phyloP scores from a whole-genome alignment of 2,888 invertebrate species.

The Drosophila birchii region DNA sequence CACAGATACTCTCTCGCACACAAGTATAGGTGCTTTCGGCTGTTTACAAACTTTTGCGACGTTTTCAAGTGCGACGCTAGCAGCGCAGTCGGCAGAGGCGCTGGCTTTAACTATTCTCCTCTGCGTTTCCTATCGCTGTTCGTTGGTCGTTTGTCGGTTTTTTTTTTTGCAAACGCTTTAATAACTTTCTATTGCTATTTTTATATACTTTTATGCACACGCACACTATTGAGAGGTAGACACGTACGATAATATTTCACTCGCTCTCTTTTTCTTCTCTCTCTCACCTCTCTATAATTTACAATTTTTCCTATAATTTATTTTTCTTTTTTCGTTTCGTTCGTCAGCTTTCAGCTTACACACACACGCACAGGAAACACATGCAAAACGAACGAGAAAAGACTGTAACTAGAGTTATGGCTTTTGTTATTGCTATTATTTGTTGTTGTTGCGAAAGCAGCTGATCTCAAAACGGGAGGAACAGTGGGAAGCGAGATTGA shows the following conservation, averaged over 20 bases:
- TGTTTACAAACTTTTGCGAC: conserved; percentile 80
- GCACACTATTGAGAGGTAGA: conserved; percentile 37
- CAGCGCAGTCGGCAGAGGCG: conserved; percentile 58
- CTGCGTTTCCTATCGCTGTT: conserved; percentile 55
- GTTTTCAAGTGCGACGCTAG: conserved; percentile 75
- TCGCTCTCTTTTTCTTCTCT: conserved; percentile 18
- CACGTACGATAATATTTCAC: conserved; percentile 66
- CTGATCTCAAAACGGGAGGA: conserved; percentile 52
- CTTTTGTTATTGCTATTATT: conserved; percentile 18
- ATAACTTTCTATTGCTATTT: conserved; percentile 81
- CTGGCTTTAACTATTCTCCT: conserved; percentile 80
- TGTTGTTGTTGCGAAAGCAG: conserved; percentile 43
- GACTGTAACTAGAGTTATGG: conserved; percentile 50
- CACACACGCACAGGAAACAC: conserved; percentile 54
- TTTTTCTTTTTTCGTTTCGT: conserved; percentile 56
- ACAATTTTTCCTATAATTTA: conserved; percentile 59
- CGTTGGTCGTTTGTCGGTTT: conserved; percentile 38
- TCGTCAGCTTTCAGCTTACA: conserved; percentile 66
- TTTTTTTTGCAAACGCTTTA: conserved; percentile 67
- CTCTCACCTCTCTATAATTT: conserved; percentile 39
- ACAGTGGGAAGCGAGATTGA: conserved; percentile 35
- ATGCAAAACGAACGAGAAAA: conserved; percentile 34
- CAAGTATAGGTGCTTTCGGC: conserved; percentile 62
- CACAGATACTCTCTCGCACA: conserved; percentile 39
- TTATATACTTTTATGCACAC: conserved; percentile 59